Percentiles rank a stretch among this genome's conserved stretches.
These are phyloP conservation scores for Cyprinella venusta DNA, from an alignment of 2,797 vertebrate genomes.

Conservation along the genomic window DNA sequence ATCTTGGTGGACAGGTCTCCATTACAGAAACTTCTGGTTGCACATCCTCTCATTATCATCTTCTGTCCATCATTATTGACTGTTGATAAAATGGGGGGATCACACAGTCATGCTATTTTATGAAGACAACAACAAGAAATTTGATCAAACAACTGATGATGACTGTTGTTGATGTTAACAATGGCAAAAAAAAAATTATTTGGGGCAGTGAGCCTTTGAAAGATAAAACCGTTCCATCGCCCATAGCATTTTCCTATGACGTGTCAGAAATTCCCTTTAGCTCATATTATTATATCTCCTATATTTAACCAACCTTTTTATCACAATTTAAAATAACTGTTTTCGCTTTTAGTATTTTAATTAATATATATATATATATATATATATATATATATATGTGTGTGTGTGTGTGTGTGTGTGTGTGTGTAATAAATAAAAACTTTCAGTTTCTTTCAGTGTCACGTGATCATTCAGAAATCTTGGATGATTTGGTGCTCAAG, in stretches of 20 bases:
- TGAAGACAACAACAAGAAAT: not conserved
- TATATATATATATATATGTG: too few relatives aligned
- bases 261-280: not conserved
- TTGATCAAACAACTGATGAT: not conserved
- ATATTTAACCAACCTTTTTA: not conserved
- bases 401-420: too few relatives aligned
- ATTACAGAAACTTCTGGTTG: constrained; percentile 46
- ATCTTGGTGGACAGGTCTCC: constrained; percentile 39
- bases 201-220: not conserved
- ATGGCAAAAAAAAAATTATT: not conserved
- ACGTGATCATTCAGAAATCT: not conserved
- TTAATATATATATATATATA: too few relatives aligned
- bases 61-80: constrained; percentile 28
- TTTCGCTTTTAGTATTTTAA: not conserved
- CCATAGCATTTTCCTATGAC: not conserved
- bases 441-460: not conserved
- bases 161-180: not conserved
- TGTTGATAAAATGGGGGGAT: constrained; percentile 15
- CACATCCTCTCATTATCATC: constrained; percentile 52
- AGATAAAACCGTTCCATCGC: constrained; percentile 13
- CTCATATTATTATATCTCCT: not conserved
- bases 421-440: too few relatives aligned
- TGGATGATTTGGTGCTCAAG: not conserved
- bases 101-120: not conserved
- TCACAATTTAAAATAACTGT: not conserved